Percentiles rank a stretch among this genome's conserved stretches.
Evolutionary conservation across 2,888 invertebrate genomes (phyloP).

Genomic region (Nipponacmea schrenckii): DNA sequence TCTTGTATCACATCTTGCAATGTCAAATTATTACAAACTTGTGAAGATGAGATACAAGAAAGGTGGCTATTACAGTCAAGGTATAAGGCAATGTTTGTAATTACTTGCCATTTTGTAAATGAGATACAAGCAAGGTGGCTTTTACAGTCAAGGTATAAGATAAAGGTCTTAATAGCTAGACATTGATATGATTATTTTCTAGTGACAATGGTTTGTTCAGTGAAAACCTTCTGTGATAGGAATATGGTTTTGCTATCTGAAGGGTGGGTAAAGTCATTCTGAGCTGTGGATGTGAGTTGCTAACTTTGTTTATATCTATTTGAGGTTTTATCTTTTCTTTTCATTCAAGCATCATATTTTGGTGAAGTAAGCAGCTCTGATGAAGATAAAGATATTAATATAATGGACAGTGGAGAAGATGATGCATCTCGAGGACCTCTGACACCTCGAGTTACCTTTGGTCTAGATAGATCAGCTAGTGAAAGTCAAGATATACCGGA

Average conservation of each 20-base stretch:
- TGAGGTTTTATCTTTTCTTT: too few relatives aligned
- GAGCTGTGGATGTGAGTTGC: too few relatives aligned
- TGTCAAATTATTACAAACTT: too few relatives aligned
- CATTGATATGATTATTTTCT: not conserved
- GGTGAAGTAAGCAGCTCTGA: slow-evolving; percentile 89
- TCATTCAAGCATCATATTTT: slow-evolving; percentile 81
- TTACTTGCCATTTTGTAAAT: too few relatives aligned
- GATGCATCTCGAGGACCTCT: slow-evolving; percentile 33
- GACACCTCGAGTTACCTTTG: slow-evolving; percentile 30
- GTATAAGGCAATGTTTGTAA: too few relatives aligned
- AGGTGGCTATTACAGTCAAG: too few relatives aligned
- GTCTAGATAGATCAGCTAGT: slow-evolving; percentile 34
- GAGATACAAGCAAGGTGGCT: too few relatives aligned
- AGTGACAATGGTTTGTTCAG: not conserved
- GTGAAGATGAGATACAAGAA: too few relatives aligned
- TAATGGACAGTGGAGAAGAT: slow-evolving; percentile 79
- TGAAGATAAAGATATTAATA: slow-evolving; percentile 78
- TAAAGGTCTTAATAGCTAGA: too few relatives aligned
- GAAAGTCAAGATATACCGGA: slow-evolving; percentile 35
- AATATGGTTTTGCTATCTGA: too few relatives aligned
- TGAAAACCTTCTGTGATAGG: not conserved
- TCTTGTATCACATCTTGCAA: too few relatives aligned
- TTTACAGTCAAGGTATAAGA: too few relatives aligned
- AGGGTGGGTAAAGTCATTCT: not conserved
- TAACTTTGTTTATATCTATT: slow-evolving; percentile 1